Percentiles rank a stretch among this genome's conserved stretches.
Conservation (phyloP, 2,888 invertebrate genomes). For the Pterobdella sp. region DNA sequence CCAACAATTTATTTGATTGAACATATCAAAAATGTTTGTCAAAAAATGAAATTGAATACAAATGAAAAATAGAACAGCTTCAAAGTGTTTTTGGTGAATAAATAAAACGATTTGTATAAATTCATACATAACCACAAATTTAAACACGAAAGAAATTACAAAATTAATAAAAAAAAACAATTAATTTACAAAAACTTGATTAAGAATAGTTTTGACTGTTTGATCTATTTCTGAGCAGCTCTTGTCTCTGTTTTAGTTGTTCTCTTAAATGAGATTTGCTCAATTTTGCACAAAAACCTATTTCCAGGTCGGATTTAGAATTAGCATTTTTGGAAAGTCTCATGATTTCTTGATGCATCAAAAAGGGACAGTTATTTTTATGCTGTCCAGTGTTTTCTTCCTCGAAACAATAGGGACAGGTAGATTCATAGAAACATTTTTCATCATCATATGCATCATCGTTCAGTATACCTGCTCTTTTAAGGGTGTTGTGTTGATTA, state of each 20-base stretch:
- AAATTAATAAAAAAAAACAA: too few relatives aligned
- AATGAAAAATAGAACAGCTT: too few relatives aligned
- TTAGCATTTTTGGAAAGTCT: conserved; percentile 19
- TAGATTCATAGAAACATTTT: too few relatives aligned
- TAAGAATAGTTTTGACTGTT: not conserved
- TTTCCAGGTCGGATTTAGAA: conserved; percentile 22
- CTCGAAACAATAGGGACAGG: conserved; percentile 20
- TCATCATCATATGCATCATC: not conserved
- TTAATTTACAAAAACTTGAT: too few relatives aligned
- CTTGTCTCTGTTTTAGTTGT: conserved; percentile 15
- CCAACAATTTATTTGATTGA: too few relatives aligned
- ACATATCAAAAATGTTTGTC: too few relatives aligned
- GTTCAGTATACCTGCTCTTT: not conserved
- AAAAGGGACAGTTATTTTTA: conserved; percentile 15
- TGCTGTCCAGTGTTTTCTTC: not conserved
- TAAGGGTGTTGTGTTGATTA: not conserved
- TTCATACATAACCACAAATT: too few relatives aligned
- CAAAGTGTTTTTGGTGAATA: too few relatives aligned
- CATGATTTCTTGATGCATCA: conserved; percentile 17
- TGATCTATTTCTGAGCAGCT: not conserved
- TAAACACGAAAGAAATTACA: too few relatives aligned
- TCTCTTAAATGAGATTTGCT: conserved; percentile 18
- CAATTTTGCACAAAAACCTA: conserved; percentile 21
- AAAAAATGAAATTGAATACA: too few relatives aligned
- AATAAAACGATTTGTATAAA: too few relatives aligned